Conservation (phyloP, 2,113 vertebrate species). For the Sialia sialis region DNA sequence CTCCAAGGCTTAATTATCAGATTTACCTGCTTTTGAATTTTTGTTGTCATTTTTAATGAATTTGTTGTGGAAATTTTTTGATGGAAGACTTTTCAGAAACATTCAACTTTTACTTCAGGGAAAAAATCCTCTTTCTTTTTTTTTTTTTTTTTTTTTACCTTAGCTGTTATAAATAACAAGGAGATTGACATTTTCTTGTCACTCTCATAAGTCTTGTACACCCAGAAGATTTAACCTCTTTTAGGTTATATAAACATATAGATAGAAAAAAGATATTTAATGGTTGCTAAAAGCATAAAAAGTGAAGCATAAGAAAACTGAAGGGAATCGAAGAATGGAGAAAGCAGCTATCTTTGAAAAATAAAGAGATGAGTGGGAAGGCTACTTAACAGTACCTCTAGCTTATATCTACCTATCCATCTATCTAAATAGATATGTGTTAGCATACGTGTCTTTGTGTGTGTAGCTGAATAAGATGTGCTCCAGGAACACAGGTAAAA, state of each 20-base stretch:
- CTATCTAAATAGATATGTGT: not conserved
- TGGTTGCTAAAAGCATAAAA: not conserved
- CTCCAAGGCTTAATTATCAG: not conserved
- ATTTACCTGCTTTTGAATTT: not conserved
- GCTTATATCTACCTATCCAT: too few species aligned
- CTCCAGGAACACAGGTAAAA: not conserved
- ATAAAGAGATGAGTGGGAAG: not conserved
- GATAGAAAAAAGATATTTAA: not conserved
- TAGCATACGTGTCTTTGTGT: fast-evolving
- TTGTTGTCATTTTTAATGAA: not conserved
- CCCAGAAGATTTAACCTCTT: not conserved
- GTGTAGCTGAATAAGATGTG: not conserved
- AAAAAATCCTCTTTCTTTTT: fast-evolving
- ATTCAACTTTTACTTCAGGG: not conserved
- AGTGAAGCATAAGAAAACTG: fast-evolving
- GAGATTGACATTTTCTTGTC: not conserved
- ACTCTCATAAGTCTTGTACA: not conserved
- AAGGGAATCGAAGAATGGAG: not conserved
- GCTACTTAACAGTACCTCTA: not conserved
- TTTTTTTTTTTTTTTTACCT: not conserved
- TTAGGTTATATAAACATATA: not conserved
- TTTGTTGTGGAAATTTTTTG: not conserved
- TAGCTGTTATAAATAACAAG: not conserved
- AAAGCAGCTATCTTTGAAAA: not conserved
- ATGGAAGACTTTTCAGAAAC: not conserved